Conservation (phyloP, 2,113 vertebrate genomes). For the Piaya cayana region DNA sequence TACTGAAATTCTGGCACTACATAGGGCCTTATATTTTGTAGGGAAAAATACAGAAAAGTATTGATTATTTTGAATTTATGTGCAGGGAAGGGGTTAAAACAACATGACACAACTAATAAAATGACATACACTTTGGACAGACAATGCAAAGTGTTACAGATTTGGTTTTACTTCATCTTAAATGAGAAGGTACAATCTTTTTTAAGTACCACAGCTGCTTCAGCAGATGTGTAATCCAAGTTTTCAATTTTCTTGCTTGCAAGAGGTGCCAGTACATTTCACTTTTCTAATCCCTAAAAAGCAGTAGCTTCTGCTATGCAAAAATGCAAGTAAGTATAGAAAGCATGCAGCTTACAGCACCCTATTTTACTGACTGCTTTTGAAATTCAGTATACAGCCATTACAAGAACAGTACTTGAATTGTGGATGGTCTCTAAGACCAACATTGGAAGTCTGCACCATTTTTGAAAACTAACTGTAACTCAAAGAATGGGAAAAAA, state of each 20-base stretch:
- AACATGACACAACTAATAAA: neutral
- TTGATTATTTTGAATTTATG: neutral
- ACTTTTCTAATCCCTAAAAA: neutral
- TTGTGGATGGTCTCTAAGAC: neutral
- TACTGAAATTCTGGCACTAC: neutral
- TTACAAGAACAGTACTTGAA: neutral
- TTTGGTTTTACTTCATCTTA: neutral
- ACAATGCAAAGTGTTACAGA: neutral
- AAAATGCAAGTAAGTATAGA: neutral
- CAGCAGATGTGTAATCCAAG: neutral
- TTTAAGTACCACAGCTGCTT: neutral
- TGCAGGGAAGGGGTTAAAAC: neutral
- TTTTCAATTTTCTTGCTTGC: neutral
- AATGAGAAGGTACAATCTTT: neutral
- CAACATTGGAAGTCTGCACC: neutral
- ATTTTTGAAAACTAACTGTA: neutral
- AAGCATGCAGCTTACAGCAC: neutral
- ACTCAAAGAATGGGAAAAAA: neutral
- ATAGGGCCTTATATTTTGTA: neutral
- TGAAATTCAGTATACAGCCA: neutral
- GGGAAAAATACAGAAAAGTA: neutral
- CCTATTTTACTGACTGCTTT: neutral
- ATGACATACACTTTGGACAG: rapidly evolving
- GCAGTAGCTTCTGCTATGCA: neutral
- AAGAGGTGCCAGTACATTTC: neutral